Percentiles rank a stretch among this genome's conserved stretches.
Conservation (phyloP, 2,113 vertebrate genomes). For the Panthera leo region DNA sequence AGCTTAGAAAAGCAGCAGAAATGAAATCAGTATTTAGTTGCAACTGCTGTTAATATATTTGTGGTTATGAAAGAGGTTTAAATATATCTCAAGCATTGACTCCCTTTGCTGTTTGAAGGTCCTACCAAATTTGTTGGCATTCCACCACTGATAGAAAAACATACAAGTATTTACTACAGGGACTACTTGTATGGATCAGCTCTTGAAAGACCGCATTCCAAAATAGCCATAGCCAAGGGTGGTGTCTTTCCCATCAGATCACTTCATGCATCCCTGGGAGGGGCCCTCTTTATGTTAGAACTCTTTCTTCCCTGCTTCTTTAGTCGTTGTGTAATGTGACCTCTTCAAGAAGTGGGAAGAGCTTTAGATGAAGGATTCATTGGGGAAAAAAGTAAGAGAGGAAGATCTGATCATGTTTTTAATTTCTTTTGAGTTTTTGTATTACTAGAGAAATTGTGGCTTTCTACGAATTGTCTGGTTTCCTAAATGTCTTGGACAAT, state of each 20-base stretch:
- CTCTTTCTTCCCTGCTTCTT: not conserved
- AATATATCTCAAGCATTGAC: not conserved
- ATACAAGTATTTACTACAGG: not conserved
- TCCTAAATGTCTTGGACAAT: not conserved
- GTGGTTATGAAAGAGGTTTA: not conserved
- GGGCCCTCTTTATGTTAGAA: not conserved
- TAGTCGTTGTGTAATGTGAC: not conserved
- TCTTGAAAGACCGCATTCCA: not conserved
- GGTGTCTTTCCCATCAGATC: not conserved
- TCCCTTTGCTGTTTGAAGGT: constrained; percentile 14
- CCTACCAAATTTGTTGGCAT: not conserved
- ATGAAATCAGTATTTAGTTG: not conserved
- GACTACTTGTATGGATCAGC: not conserved
- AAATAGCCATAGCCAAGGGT: not conserved
- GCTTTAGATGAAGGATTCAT: not conserved
- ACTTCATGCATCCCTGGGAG: not conserved
- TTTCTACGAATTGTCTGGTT: not conserved
- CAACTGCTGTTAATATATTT: not conserved
- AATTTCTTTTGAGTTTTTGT: not conserved
- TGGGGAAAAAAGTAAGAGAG: not conserved
- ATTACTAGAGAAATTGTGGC: not conserved
- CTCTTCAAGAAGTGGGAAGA: not conserved
- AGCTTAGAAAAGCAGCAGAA: constrained; percentile 36
- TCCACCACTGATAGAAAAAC: not conserved
- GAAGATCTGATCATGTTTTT: not conserved